phyloP scores from a whole-genome alignment of 1,140 invertebrate genomes.

The Diabrotica virgifera region DNA sequence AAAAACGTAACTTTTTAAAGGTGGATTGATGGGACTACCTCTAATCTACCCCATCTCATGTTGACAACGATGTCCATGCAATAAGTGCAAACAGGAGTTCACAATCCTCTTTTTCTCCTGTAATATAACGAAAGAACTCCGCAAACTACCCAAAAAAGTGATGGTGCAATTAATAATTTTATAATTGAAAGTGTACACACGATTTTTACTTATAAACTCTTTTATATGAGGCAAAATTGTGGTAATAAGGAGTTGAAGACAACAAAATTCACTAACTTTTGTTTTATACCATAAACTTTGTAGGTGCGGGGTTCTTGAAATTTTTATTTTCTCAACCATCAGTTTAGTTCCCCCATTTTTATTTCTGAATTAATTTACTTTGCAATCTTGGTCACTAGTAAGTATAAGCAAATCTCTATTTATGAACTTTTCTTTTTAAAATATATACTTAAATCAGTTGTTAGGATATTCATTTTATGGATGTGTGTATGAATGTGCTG shows the following conservation, averaged over 20 bases:
- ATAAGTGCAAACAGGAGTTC: slow-evolving; percentile 37
- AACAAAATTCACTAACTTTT: too few species aligned
- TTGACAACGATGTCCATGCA: slow-evolving; percentile 40
- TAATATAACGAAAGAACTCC: slow-evolving; percentile 22
- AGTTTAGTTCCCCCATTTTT: slow-evolving; percentile 20
- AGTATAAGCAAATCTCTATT: slow-evolving; percentile 33
- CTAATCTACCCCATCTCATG: slow-evolving; percentile 35
- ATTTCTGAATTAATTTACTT: slow-evolving; percentile 33
- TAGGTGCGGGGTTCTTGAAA: too few species aligned
- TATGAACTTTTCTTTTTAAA: slow-evolving; percentile 37
- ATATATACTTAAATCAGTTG: slow-evolving; percentile 38
- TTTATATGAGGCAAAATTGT: too few species aligned
- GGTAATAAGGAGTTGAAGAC: too few species aligned
- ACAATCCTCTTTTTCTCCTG: slow-evolving; percentile 10
- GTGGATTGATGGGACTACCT: slow-evolving; percentile 22
- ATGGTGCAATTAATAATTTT: too few species aligned
- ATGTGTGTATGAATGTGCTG: slow-evolving; percentile 26
- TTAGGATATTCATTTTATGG: slow-evolving; percentile 34
- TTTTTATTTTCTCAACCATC: slow-evolving; percentile 31
- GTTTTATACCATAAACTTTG: too few species aligned
- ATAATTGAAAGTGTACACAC: too few species aligned
- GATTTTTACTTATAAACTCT: too few species aligned
- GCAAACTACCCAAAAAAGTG: too few species aligned
- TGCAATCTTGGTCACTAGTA: slow-evolving; percentile 34
- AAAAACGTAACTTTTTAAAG: not conserved